phyloP scores from a whole-genome alignment of 1,140 invertebrate genomes.

The Drosophila ironensis region DNA sequence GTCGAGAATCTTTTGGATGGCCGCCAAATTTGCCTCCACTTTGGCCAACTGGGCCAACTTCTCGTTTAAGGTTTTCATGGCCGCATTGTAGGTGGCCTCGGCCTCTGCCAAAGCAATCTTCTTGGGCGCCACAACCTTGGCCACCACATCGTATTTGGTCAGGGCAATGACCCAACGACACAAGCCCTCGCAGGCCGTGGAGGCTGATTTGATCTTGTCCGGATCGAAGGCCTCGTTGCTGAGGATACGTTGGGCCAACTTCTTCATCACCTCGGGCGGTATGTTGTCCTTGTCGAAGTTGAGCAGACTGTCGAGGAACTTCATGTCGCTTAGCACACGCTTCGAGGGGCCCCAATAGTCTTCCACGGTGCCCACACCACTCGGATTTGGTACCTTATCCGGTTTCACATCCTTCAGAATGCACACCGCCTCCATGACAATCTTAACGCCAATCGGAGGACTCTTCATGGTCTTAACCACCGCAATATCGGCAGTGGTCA shows the following conservation, averaged over 20 bases:
- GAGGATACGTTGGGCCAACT: slow-evolving; percentile 91
- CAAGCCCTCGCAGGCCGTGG: slow-evolving; percentile 90
- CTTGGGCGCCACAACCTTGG: slow-evolving; percentile 93
- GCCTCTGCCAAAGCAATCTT: slow-evolving; percentile 90
- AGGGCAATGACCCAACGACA: slow-evolving; percentile 96
- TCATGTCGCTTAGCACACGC: slow-evolving; percentile 94
- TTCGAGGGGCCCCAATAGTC: slow-evolving; percentile 98
- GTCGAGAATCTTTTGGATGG: slow-evolving; percentile 87
- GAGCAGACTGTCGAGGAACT: slow-evolving; percentile 92
- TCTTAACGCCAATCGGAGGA: slow-evolving; percentile 95
- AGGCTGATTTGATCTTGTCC: slow-evolving; percentile 91
- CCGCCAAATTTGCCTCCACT: slow-evolving; percentile 87
- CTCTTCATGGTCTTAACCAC: slow-evolving; percentile 99
- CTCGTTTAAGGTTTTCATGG: slow-evolving; percentile 86
- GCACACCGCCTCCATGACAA: slow-evolving; percentile 98
- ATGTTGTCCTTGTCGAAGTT: slow-evolving; percentile 97
- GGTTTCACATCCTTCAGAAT: slow-evolving; percentile 89
- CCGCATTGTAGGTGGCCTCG: slow-evolving; percentile 87
- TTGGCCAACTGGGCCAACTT: slow-evolving; percentile 89
- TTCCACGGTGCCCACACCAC: slow-evolving; percentile 89
- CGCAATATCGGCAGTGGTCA: slow-evolving; percentile 95
- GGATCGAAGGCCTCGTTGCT: slow-evolving; percentile 95
- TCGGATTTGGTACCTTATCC: slow-evolving; percentile 85
- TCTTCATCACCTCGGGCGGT: slow-evolving; percentile 90
- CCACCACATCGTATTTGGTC: slow-evolving; percentile 96